Base-by-base conservation (phyloP, 2,113 vertebrate genomes). In the Barnardius zonarius region DNA sequence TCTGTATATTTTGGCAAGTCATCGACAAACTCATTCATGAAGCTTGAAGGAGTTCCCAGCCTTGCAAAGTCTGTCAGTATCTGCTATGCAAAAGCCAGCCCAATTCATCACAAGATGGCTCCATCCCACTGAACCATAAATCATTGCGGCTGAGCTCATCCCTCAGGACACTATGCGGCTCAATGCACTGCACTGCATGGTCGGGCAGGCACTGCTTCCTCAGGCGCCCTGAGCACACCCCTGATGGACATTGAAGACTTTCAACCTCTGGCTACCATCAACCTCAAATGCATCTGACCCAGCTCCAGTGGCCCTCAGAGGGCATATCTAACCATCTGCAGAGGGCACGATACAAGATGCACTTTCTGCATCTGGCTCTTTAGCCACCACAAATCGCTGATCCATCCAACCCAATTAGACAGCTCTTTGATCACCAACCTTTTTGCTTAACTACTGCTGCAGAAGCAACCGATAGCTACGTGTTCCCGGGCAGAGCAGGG, bases 101-200 rank as follows among this genome's bases (percentile, higher is more conserved):
- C 33, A 13, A 24, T 59, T 41, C 37, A 46, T 41, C 72, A 6
- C 37, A 67, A 5, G 6, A 0, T 0, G 0, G n/a, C 44, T 83
- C 72, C 27, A 2, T 73, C 69, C 94, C 6, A 4, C 79, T 88
- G 96, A 88, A 30, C 79, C 92, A 57, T 12, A 49, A 92, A 44
- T 20, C 74, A 49, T 22, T 0, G 5, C 1, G 2, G 63, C 13
- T 2, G n/a, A 68, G 33, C 1, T 22, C 4, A 0, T 41, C 93
- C 81, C 0, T 0, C 31, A 82, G 95, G 39, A 3, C 11, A 62
- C 82, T 41, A 55, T 12, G 76, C 4, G 0, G 72, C 61, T 61
- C 66, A 52, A 4, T 0, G 48, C 72, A 0, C 0, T 2, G 55
- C 37, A 10, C 28, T 18, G 8, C 3, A 20, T 1, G 52, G 51